Conservation (phyloP, 2,888 invertebrate genomes). For the Leptura quadrifasciata region DNA sequence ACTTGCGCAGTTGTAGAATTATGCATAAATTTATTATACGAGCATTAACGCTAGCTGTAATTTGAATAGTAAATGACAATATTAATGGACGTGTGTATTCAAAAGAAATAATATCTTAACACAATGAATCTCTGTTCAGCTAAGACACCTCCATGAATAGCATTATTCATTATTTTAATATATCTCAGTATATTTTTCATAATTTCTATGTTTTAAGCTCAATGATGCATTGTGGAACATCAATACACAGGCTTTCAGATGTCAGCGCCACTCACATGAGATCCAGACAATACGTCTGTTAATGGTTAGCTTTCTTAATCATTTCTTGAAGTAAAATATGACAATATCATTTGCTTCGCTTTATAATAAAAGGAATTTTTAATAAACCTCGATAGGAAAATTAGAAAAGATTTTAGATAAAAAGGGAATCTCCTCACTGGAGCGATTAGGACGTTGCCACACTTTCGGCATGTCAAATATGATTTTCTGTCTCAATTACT, state of each 20-base stretch:
- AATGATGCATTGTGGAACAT: not conserved
- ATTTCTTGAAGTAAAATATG: too few species aligned
- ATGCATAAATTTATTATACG: slow-evolving; percentile 22
- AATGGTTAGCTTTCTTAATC: not conserved
- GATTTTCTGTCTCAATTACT: too few species aligned
- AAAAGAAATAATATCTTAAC: slow-evolving; percentile 17
- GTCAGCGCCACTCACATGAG: not conserved
- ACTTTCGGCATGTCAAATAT: too few species aligned
- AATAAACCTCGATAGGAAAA: too few species aligned
- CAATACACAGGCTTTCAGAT: not conserved
- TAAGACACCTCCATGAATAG: slow-evolving; percentile 5
- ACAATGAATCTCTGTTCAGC: slow-evolving; percentile 19
- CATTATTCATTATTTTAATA: slow-evolving; percentile 5
- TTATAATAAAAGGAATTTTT: too few species aligned
- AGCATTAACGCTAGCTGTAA: slow-evolving; percentile 15
- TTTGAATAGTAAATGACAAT: slow-evolving; percentile 28
- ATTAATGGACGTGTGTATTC: slow-evolving; percentile 20
- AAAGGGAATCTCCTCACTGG: too few species aligned
- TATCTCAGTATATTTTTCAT: not conserved
- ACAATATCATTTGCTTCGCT: too few species aligned
- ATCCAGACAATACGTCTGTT: not conserved
- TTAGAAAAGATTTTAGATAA: too few species aligned
- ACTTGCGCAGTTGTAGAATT: slow-evolving; percentile 12
- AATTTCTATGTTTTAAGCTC: slow-evolving; percentile 10
- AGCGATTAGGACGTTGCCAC: too few species aligned